phyloP scores from a whole-genome alignment of 2,113 vertebrate species.

The Ascaphus truei region DNA sequence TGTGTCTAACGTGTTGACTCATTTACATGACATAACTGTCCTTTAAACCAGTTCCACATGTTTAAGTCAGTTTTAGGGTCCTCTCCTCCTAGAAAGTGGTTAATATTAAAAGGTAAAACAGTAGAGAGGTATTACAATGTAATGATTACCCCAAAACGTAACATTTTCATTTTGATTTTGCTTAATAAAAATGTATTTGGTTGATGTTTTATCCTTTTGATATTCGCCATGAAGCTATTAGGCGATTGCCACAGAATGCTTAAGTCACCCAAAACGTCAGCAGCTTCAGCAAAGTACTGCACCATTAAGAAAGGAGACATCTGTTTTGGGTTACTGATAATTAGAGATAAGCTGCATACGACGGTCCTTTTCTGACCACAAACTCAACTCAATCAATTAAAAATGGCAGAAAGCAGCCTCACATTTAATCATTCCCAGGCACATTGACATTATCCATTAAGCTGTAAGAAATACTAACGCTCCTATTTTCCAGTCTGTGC shows the following conservation, averaged over 20 bases:
- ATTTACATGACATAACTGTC: constrained; percentile 13
- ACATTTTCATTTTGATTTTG: neutral
- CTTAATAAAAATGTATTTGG: neutral
- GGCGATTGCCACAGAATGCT: constrained; percentile 39
- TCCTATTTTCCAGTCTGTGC: constrained; percentile 1
- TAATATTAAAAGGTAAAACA: neutral
- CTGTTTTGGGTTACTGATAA: constrained; percentile 73
- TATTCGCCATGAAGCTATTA: constrained; percentile 30
- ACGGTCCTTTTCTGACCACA: constrained; percentile 71
- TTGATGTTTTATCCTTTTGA: neutral
- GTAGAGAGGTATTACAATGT: too few relatives aligned
- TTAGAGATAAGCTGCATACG: constrained; percentile 73
- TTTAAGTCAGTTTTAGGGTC: neutral
- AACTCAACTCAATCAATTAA: constrained; percentile 76
- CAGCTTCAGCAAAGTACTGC: constrained; percentile 43
- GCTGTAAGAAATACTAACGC: constrained; percentile 19
- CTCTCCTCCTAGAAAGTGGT: neutral
- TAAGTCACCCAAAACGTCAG: constrained; percentile 46
- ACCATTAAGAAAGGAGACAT: constrained; percentile 53
- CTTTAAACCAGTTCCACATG: constrained; percentile 10
- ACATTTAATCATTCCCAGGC: constrained; percentile 67
- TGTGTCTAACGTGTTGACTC: neutral
- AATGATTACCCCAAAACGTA: too few relatives aligned
- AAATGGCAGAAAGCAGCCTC: constrained; percentile 56
- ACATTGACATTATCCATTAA: constrained; percentile 55